Base-by-base conservation (phyloP, 2,113 vertebrate species). In the Tenebrosternarchus preto region DNA sequence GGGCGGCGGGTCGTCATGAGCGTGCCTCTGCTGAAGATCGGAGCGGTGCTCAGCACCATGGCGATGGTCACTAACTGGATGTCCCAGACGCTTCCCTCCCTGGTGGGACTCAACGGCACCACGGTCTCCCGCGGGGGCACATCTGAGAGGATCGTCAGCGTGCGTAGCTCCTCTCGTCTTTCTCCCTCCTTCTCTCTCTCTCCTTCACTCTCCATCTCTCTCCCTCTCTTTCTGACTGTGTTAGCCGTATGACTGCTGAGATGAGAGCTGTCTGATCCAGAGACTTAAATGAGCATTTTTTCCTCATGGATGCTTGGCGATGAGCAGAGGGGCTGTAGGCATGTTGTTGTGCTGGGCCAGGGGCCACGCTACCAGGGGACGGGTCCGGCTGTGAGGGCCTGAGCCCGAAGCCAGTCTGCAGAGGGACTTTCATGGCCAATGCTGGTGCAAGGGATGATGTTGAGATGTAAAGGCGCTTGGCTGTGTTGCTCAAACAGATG, bases 61-160 rank as follows among this genome's bases (percentile, higher is more conserved):
- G 95, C 95, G 86, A 96, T 96, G 95, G 95, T 96, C 87, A 95
- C 95, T 86, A 96, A 95, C 92, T 96, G 95, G 95, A 96, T 96
- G 95, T 96, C 95, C 88, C 95, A 95, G 93, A 96, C 95, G 22
- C 88, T 96, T 68, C 95, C 95, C 27, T 95, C 95, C 2, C 93
- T 96, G 67, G 96, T 96, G 90, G 94, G 96, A 86, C 95, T 95
- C 80, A 96, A 95, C 85, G 95, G 95, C 80, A 98, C 96, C 82
- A 91, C 89, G 22, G 81, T 94, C 85, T 94, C 95, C 85, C 94
- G 95, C 73, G 93, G 93, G 64, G 95, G 96, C 76, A 93, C 95
- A 80, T 96, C 95, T 1, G 95, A 97, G 87, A 94, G 94, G 92
- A 97, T 95, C 90, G 93, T 95, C 90, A 97, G 96, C 85, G 92